A percentile compares a stretch with the other conserved stretches of the same genome.
Evolutionary conservation across 2,888 invertebrate genomes (phyloP).

Genomic region (Euproctis similis): DNA sequence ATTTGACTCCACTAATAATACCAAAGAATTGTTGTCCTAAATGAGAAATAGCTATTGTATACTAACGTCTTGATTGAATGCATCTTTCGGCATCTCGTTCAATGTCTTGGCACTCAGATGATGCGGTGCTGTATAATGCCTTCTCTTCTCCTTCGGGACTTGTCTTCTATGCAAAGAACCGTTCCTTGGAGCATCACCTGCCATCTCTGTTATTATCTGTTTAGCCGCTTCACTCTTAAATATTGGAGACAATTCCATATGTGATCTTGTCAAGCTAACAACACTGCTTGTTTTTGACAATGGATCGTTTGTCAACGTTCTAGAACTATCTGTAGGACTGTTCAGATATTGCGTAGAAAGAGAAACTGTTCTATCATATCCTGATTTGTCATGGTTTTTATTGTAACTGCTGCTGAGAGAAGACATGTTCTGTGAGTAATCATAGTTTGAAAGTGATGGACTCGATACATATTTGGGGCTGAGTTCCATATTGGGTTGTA

Average conservation of each 20-base stretch:
- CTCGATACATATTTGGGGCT: conserved; percentile 68
- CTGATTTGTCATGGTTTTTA: conserved; percentile 53
- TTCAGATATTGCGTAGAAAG: conserved; percentile 63
- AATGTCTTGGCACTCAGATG: conserved; percentile 79
- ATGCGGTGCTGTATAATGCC: conserved; percentile 92
- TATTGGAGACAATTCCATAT: conserved; percentile 82
- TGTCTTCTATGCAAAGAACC: conserved; percentile 79
- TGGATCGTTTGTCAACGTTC: conserved; percentile 65
- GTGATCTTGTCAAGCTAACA: conserved; percentile 58
- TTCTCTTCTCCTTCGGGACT: conserved; percentile 87
- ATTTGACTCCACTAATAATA: too few species aligned
- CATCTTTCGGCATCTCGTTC: conserved; percentile 71
- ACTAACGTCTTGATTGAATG: conserved; percentile 66
- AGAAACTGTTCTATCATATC: conserved; percentile 54
- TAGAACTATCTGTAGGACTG: conserved; percentile 63
- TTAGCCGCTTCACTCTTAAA: conserved; percentile 92
- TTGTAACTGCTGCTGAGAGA: conserved; percentile 61
- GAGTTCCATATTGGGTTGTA: conserved; percentile 55
- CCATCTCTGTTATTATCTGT: conserved; percentile 90
- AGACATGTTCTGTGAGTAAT: conserved; percentile 60
- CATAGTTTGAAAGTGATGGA: conserved; percentile 65
- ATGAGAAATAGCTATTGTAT: too few species aligned
- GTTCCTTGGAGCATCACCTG: conserved; percentile 72
- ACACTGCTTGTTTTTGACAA: conserved; percentile 67
- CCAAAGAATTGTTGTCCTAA: too few species aligned